Evolutionary conservation across 2,113 vertebrate species (phyloP), one percentile per base, ranked within the genome.

Genomic region (Perca flavescens): DNA sequence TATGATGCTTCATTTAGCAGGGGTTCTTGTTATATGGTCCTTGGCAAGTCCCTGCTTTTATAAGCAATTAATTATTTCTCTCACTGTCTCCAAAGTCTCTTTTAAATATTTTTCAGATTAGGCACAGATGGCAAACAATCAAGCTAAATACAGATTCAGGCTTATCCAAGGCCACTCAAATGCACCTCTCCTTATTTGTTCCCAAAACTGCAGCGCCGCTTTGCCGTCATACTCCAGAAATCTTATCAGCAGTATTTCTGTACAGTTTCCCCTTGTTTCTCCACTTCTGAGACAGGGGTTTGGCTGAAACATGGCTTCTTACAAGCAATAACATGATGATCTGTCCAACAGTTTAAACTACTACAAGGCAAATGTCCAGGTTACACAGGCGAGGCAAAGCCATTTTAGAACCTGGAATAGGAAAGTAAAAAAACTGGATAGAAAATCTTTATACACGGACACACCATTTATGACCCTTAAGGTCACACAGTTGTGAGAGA

Each of bases 41-140:
- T 89, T 93, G 92, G 89, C 92, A 91, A 82, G 85, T 89, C 77
- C 75, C 74, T 79, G 88, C 88, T 93, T 93, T 91, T 87, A 91
- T 89, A 88, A 90, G 86, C 85, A 87, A 89, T 93, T 91, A 91
- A 91, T 92, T 88, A 89, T 88, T 82, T 87, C 85, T 87, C 89
- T 86, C 82, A 88, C 90, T 93, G 90, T 91, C 86, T 61, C 75
- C 73, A 77, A 79, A 64, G 70, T 82, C 53, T 74, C 63, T 81
- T 87, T 91, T 81, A 88, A 91, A 93, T 93, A 90, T 90, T 93
- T 91, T 90, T 60, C 36, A 82, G 80, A 84, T 87, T 87, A 89
- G 86, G 85, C 72, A 84, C 78, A 78, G 74, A 87, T 92, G 92
- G 93, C 86, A 43, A 86, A 86, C 71, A 87, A 90, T 94, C 91